phyloP scores from a whole-genome alignment of 2,888 invertebrate genomes.

The Napeogenes sylphis region DNA sequence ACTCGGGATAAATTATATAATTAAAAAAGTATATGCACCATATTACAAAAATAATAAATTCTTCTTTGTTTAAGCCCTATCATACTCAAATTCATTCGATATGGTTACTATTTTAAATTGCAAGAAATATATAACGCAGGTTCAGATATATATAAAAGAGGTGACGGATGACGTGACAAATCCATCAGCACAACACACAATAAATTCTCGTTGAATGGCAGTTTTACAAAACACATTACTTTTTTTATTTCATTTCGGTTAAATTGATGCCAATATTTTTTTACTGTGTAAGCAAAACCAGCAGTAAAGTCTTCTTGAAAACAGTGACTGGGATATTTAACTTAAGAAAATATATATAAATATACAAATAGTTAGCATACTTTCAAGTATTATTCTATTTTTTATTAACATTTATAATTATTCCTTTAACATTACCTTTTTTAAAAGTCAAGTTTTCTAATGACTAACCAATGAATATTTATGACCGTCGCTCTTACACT shows the following conservation, averaged over 20 bases:
- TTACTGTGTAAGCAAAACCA: not conserved
- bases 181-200: no score
- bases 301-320: no score
- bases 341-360: no score
- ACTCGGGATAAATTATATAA: no score
- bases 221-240: not conserved
- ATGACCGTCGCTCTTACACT: not conserved
- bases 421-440: not conserved
- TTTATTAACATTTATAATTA: not conserved
- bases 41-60: no score
- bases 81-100: no score
- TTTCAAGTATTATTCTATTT: not conserved
- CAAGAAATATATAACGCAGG: not conserved
- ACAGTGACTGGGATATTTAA: no score
- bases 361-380: no score
- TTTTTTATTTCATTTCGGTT: not conserved
- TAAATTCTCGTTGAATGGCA: not conserved
- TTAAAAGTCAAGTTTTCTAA: constrained; percentile 1
- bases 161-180: no score
- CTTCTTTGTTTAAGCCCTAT: no score
- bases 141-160: not conserved
- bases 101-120: not conserved
- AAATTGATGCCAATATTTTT: not conserved
- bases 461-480: constrained; percentile 5
- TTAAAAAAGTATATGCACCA: no score